Conservation (phyloP, 2,888 invertebrate genomes). For the Lasioglossum zephyrum region DNA sequence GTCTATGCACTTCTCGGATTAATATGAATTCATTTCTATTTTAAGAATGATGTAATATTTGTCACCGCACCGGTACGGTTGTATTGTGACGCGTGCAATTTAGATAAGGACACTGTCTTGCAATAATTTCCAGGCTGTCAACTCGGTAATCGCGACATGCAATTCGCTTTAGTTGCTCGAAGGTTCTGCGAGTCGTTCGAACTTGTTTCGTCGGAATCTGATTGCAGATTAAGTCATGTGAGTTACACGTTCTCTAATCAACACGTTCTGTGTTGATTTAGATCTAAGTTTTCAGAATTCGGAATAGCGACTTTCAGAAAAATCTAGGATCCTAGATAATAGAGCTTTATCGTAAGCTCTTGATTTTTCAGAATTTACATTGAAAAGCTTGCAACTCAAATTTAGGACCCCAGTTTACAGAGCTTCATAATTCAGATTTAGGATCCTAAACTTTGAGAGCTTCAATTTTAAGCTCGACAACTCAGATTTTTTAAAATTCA, state of each 20-base stretch:
- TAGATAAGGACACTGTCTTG: neutral
- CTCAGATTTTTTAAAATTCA: too few species aligned
- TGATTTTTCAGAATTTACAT: neutral
- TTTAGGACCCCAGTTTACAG: too few species aligned
- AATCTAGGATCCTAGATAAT: too few species aligned
- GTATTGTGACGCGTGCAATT: neutral
- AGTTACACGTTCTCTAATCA: neutral
- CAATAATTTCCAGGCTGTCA: neutral
- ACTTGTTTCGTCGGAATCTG: neutral
- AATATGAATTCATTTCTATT: constrained; percentile 1
- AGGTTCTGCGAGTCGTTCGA: neutral
- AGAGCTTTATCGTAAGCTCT: too few species aligned
- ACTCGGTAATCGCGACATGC: neutral
- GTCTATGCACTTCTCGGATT: neutral
- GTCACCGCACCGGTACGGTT: neutral
- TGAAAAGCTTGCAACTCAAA: too few species aligned
- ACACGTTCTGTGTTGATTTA: neutral
- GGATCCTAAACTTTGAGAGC: too few species aligned
- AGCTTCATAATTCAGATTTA: too few species aligned
- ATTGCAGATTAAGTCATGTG: neutral
- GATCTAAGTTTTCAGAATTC: neutral
- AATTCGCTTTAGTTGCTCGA: neutral
- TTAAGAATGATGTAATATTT: neutral
- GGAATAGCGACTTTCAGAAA: neutral
- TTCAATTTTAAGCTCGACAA: too few species aligned